Base-by-base conservation (phyloP, 2,797 vertebrate genomes). In the Capromys pilorides region DNA sequence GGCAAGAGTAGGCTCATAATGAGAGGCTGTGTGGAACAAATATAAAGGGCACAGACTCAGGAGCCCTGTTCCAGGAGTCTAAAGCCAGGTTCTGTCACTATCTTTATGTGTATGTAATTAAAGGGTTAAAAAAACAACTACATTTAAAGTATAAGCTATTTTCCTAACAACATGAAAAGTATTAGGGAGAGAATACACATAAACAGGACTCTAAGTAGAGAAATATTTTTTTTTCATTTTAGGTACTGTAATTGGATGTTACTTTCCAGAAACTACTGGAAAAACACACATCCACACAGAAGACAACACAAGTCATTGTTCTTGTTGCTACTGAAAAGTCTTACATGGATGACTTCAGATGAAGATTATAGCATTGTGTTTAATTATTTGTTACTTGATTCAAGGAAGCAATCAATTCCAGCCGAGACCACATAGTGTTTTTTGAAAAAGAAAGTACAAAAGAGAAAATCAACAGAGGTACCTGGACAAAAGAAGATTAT, bases 361-460 rank as follows among this genome's bases (percentile, higher is more conserved):
- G 92, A 89, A 86, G 79, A 67, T 41, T 61, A 49, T 18, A 88
- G 82, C 19, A 93, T 95, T 93, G 78, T 84, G 31, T 91, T 94
- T 95, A 96, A 73, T 95, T 91, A 90, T 90, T 93, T 93, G 66
- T 91, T 95, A 64, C 86, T 95, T 92, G 59, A 86, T 66, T 94
- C 67, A 66, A 94, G 75, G 67, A 94, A 88, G 78, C 36, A 91
- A 90, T 54, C 62, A 88, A 41, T 90, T 85, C 41, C 21, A 94
- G 6, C 31, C 67, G 64, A 57, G 19, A 91, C 28, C 31, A 89
- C 36, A 82, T 6, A 26, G 41, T 64, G 13, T 88, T 59, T 79
- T 45, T 83, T 66, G 78, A 67, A 45, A 96, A 95, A 93, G 28
- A 19, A 66, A 86, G 75, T 67, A 86, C 41, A 71, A 81, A 95